Conservation (phyloP, 2,888 invertebrate genomes). For the Tuberolachnus salignus region DNA sequence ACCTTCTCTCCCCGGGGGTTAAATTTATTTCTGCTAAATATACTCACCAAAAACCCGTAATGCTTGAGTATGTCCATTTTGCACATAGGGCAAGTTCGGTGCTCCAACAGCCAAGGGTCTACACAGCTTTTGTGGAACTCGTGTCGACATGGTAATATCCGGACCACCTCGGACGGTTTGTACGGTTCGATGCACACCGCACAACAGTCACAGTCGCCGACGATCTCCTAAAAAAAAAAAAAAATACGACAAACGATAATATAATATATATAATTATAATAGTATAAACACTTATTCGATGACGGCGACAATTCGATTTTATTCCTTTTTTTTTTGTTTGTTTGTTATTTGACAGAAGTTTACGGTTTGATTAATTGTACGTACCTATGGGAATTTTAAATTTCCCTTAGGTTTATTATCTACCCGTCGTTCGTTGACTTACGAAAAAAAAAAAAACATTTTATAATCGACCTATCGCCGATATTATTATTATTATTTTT, state of each 20-base stretch:
- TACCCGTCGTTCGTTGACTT: too few relatives aligned
- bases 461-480: too few relatives aligned
- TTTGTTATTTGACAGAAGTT: not conserved
- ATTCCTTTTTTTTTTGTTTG: not conserved
- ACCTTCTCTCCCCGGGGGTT: too few relatives aligned
- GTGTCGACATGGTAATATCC: slow-evolving; percentile 91
- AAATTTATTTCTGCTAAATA: slow-evolving; percentile 58
- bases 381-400: slow-evolving; percentile 1
- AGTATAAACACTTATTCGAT: not conserved
- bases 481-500: too few relatives aligned
- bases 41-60: slow-evolving; percentile 84
- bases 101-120: slow-evolving; percentile 94
- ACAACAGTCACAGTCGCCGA: slow-evolving; percentile 87
- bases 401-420: too few relatives aligned
- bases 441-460: too few relatives aligned
- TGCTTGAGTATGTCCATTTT: slow-evolving; percentile 93
- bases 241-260: not conserved
- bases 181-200: slow-evolving; percentile 95
- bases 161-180: slow-evolving; percentile 81
- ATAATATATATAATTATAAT: not conserved
- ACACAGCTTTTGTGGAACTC: slow-evolving; percentile 95
- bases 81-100: slow-evolving; percentile 96
- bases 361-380: not conserved
- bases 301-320: not conserved
- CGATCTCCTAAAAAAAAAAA: slow-evolving; percentile 71